Evolutionary conservation across 2,113 vertebrate genomes (phyloP).

Genomic region (Plestiodon gilberti): DNA sequence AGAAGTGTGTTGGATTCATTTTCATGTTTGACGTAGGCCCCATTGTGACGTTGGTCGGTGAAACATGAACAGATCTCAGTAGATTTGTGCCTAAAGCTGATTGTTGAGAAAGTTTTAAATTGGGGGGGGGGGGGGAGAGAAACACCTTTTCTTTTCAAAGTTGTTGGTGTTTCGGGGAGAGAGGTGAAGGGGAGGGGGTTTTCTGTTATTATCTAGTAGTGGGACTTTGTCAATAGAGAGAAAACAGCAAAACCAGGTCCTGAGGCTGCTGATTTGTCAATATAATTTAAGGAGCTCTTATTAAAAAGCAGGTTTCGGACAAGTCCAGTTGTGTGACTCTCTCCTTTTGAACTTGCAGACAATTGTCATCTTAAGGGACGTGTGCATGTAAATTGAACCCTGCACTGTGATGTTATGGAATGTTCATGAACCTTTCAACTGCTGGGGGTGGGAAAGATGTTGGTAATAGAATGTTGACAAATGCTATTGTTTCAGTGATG

Average conservation of each 20-base stretch:
- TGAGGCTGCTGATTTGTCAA: background rate
- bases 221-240: background rate
- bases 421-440: background rate
- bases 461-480: too few relatives aligned
- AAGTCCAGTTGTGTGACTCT: background rate
- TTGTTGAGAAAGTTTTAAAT: background rate
- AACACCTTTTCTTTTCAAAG: too few relatives aligned
- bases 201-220: background rate
- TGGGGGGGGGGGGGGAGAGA: too few relatives aligned
- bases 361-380: too few relatives aligned
- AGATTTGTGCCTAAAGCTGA: background rate
- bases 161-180: background rate
- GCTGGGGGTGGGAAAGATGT: too few relatives aligned
- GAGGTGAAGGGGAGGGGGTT: background rate
- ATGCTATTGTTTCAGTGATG: too few relatives aligned
- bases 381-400: background rate
- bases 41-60: constrained; percentile 9
- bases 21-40: constrained; percentile 5
- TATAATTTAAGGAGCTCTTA: background rate
- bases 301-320: constrained; percentile 26
- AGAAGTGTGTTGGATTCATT: background rate
- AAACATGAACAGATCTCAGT: background rate
- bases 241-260: background rate
- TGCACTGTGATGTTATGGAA: too few relatives aligned
- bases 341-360: background rate